Evolutionary conservation across 2,797 vertebrate genomes (phyloP), one percentile per base, ranked within the genome.

Genomic region (Lindbergichthys nudifrons): DNA sequence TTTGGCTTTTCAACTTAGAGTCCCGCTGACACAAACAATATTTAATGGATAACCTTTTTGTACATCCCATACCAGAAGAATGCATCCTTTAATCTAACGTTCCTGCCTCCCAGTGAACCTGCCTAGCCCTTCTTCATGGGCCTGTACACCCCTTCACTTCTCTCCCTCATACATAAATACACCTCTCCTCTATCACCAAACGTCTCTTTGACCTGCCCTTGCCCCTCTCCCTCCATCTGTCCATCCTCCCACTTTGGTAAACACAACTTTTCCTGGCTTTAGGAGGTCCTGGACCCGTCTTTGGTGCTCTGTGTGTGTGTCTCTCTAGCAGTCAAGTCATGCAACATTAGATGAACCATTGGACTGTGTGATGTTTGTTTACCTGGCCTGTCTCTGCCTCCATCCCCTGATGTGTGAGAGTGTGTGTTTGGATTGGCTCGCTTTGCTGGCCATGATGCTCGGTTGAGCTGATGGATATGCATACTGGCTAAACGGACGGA

Each of bases 351-450:
- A 89, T 87, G 89, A 89, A 89, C 84, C 91, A 93, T 66, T 93
- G 93, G 91, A 74, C 90, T 94, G 93, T 94, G 88, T 92, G 88
- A 94, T 94, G 82, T 94, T 91, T 92, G 89, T 95, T 95, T 94
- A 93, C 90, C 91, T 90, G 91, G 88, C 80, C 74, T 89, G 89
- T 91, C 92, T 91, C 92, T 89, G 78, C 81, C 78, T 85, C 79
- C 68, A 41, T 90, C 75, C 76, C 66, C 74, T 58, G 65, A 39
- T 69, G 61, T 69, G 61, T 73, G 65, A 77, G 72, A 69, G 48
- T 69, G 47, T 26, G 57, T 53, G 72, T 66, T 69, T 69, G 77
- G 41, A 79, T 83, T 85, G 89, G 87, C 92, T 92, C 79, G 71
- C 83, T 87, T 86, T 87, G 88, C 91, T 89, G 91, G 89, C 85